A percentile compares a stretch with the other conserved stretches of the same genome.
phyloP scores from a whole-genome alignment of 2,113 vertebrate species.

The Macaca nemestrina region DNA sequence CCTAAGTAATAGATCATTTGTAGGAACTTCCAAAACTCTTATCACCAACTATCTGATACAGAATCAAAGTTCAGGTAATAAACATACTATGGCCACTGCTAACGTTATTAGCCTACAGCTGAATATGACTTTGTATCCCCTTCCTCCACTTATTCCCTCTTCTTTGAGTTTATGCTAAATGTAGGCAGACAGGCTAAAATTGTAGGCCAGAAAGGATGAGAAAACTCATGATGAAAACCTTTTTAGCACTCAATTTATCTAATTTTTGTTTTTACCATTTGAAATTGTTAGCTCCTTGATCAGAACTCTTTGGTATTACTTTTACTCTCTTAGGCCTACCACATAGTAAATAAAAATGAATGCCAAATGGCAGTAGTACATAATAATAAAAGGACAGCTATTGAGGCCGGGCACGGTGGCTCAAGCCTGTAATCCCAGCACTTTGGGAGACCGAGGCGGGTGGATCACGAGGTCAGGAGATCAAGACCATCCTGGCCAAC shows the following conservation, averaged over 20 bases:
- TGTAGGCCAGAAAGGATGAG: not conserved
- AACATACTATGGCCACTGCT: not conserved
- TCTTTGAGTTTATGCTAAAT: not conserved
- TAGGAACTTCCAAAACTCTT: not conserved
- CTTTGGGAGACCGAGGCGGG: too few species aligned
- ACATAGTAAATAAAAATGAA: not conserved
- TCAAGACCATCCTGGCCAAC: too few species aligned
- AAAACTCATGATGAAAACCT: not conserved
- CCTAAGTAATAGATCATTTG: slow-evolving; percentile 18
- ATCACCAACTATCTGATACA: not conserved
- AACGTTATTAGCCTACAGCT: not conserved
- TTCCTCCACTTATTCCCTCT: not conserved
- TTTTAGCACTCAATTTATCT: not conserved
- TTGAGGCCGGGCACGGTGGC: not conserved
- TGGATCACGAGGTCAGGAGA: too few species aligned
- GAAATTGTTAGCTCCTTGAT: not conserved
- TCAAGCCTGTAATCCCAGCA: too few species aligned
- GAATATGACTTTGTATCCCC: not conserved
- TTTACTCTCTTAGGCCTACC: not conserved
- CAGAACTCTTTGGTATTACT: not conserved
- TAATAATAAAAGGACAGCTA: not conserved
- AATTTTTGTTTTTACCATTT: not conserved
- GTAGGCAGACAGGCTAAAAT: not conserved
- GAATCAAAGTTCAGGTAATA: slow-evolving; percentile 21
- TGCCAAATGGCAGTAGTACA: not conserved